Evolutionary conservation across 2,888 invertebrate genomes (phyloP), one percentile per base, ranked within the genome.

Genomic region (Rutpela maculata): DNA sequence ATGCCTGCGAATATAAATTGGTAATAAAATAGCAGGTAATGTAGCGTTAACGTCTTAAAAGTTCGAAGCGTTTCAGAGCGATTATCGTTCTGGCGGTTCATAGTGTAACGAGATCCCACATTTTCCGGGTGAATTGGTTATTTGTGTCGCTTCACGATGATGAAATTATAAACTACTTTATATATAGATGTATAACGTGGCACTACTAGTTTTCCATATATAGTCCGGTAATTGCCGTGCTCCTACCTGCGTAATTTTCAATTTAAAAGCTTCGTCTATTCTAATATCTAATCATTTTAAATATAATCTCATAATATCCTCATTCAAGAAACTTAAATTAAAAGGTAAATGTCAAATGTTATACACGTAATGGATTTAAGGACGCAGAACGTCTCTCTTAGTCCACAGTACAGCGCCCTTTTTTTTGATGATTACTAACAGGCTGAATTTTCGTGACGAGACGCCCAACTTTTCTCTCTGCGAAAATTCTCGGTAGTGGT

Each of bases 91-190:
- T n/a, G 6, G 50, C 50, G 50, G 50, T 50, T n/a, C 50, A n/a
- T 15, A 15, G 12, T n/a, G n/a, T 50, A 50, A 50, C n/a, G n/a
- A 50, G 15, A 50, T 50, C n/a, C 50, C 50, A n/a, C 3, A 50
- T 50, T 50, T 50, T 15, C 50, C 50, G n/a, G n/a, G 50, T n/a
- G 50, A 50, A 50, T 7, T 50, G 50, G n/a, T 6, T 50, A 15
- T 50, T n/a, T n/a, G 50, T 50, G 50, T 15, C 50, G n/a, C 50
- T 50, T 17, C 6, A 50, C n/a, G 50, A 15, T 50, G 15, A n/a
- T 50, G n/a, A 50, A 50, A 50, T 50, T 50, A 50, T 50, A n/a
- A 50, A 50, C 50, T n/a, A 50, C n/a, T 50, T 50, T 50, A 50
- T 26, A 26, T 26, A 26, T 26, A 26, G 22, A 26, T 26, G 4